Evolutionary conservation across 2,888 invertebrate species (phyloP), one percentile per base, ranked within the genome.

Genomic region (Macaria notata): DNA sequence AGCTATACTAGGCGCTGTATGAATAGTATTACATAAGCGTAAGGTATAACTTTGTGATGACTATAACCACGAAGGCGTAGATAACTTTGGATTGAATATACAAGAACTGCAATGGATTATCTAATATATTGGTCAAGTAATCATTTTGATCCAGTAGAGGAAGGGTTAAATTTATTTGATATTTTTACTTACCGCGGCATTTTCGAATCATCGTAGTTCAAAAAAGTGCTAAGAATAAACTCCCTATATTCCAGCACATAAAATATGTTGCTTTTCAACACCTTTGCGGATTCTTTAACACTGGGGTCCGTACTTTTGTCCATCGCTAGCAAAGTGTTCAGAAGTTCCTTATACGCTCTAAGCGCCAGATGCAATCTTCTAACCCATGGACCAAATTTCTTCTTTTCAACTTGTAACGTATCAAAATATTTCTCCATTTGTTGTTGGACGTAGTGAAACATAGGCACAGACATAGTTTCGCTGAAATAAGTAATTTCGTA

Each of bases 201-300:
- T 90, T 96, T 96, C 69, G 94, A 88, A 76, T 97, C 96, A 78
- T 98, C 95, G 86, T 95, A 99, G 73, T 94, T 94, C 66, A 96
- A 92, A 72, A 98, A 88, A 66, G 98, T 94, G 50, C 94, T 93
- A 56, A 98, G 88, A 74, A 98, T 94, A 68, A 98, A 94, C 85
- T 99, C 99, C 64, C 99, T 93, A 83, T 98, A 98, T 85, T 99
- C 99, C 70, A 96, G 92, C 46, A 98, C 95, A 86, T 99, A 99
- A 86, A 99, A 97, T 65, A 98, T 94, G 83, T 97, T 97, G 83
- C 96, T 96, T 85, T 98, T 96, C 67, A 99, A 94, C 71, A 97
- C 95, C 87, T 95, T 95, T 43, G 97, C 95, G 9, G 97, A 95
- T 54, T 96, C 95, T 66, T 93, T 92, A 1, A 98, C 95, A 31